Conservation (phyloP, 2,888 invertebrate genomes). For the Augiades crinisus region DNA sequence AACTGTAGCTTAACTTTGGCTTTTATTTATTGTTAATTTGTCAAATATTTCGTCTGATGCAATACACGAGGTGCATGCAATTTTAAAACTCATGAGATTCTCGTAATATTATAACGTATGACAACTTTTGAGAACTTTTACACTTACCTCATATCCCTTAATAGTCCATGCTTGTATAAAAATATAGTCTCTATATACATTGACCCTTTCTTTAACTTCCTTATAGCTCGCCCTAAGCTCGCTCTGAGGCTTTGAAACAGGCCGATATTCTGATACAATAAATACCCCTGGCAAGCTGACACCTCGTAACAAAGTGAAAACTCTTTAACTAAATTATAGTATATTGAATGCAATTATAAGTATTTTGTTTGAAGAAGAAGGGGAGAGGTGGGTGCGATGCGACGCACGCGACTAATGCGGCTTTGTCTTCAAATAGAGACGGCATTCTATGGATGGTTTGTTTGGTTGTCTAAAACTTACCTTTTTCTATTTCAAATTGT, state of each 20-base stretch:
- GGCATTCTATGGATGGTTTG: too few species aligned
- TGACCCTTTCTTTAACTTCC: neutral
- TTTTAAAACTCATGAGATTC: too few species aligned
- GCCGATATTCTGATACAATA: constrained; percentile 7
- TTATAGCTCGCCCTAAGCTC: neutral
- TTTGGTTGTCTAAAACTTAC: too few species aligned
- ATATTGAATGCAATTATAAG: constrained; percentile 64
- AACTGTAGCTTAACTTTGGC: neutral
- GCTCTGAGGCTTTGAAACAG: neutral
- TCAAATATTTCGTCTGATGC: constrained; percentile 9
- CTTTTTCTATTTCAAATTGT: too few species aligned
- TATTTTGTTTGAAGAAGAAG: constrained; percentile 55
- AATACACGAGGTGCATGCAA: too few species aligned
- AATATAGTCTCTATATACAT: too few species aligned
- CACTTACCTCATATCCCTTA: too few species aligned
- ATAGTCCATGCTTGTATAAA: too few species aligned
- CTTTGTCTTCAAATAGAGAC: too few species aligned
- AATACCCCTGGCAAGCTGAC: constrained; percentile 13
- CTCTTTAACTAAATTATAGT: constrained; percentile 64
- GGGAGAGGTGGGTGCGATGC: constrained; percentile 39
- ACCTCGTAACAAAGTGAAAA: constrained; percentile 23
- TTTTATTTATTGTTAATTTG: constrained; percentile 23
- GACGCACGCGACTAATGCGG: neutral
- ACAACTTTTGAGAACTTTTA: too few species aligned
- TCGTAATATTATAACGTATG: too few species aligned